Evolutionary conservation across 2,797 vertebrate genomes (phyloP).

Genomic region (Enoplosus armatus): DNA sequence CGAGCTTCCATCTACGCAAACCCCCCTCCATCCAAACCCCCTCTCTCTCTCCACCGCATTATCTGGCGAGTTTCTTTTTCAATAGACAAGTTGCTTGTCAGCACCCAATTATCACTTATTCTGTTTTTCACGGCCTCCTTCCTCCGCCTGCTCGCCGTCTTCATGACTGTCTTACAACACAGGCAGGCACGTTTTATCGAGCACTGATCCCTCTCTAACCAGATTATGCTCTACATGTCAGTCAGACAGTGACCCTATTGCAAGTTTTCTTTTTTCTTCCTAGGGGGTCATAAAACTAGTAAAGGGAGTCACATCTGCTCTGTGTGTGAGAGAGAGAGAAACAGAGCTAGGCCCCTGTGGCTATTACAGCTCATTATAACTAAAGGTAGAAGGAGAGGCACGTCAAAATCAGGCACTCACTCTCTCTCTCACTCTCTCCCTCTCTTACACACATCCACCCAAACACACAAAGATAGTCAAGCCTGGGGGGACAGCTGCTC

Average conservation of each 20-base stretch:
- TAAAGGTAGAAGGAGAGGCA: conserved; percentile 54
- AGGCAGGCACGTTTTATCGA: conserved; percentile 10
- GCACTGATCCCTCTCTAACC: conserved; percentile 23
- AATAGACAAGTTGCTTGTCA: conserved; percentile 59
- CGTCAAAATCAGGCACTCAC: conserved; percentile 38
- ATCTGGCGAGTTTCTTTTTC: conserved; percentile 42
- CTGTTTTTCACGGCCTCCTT: conserved; percentile 50
- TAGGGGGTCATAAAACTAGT: conserved; percentile 28
- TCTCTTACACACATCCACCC: conserved; percentile 21
- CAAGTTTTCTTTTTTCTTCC: conserved; percentile 6
- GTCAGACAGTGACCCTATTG: conserved; percentile 22
- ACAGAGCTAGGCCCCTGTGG: conserved; percentile 48
- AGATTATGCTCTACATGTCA: conserved; percentile 34
- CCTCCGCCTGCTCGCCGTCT: conserved; percentile 37
- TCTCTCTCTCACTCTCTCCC: conserved; percentile 30
- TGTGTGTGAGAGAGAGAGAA: conserved; percentile 24
- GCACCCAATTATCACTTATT: conserved; percentile 78
- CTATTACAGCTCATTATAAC: conserved; percentile 75
- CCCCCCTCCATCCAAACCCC: neutral
- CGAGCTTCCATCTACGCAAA: conserved; percentile 4
- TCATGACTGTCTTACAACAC: conserved; percentile 27
- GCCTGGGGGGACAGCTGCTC: conserved; percentile 76
- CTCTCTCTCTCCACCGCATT: conserved; percentile 19
- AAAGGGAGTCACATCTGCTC: conserved; percentile 51
- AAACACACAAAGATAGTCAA: conserved; percentile 48